These are phyloP conservation scores for Muscicapa comitata DNA, from an alignment of 2,797 vertebrate species.

Conservation along the genomic window DNA sequence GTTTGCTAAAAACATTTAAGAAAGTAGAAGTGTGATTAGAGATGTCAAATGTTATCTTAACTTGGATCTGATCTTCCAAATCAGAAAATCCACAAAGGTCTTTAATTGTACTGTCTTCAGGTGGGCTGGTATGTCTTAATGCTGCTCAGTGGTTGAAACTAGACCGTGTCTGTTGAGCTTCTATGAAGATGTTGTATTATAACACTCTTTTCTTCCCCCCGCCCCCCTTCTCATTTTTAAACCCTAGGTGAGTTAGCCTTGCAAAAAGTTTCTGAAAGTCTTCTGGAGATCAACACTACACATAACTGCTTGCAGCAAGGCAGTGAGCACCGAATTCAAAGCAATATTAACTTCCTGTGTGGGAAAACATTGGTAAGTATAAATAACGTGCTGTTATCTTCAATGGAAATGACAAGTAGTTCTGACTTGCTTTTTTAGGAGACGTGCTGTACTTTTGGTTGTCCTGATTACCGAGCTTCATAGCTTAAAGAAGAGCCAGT, in stretches of 20 bases:
- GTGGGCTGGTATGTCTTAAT: not conserved
- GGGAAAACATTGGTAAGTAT: constrained; percentile 91
- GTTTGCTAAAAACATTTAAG: not conserved
- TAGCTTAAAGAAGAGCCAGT: not conserved
- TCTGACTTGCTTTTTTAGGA: not conserved
- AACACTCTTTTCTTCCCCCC: not conserved
- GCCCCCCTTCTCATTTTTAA: not conserved
- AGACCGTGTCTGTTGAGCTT: not conserved
- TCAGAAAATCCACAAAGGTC: not conserved
- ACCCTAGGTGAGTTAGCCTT: constrained; percentile 77
- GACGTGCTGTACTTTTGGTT: not conserved
- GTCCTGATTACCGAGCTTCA: not conserved
- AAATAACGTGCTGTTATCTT: not conserved
- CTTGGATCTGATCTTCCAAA: not conserved
- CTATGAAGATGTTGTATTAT: not conserved
- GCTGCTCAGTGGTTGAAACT: not conserved
- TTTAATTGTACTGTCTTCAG: not conserved
- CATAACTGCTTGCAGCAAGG: constrained; percentile 59
- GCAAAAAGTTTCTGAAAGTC: constrained; percentile 66
- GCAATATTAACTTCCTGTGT: constrained; percentile 90
- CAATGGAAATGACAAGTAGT: not conserved
- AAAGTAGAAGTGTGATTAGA: not conserved
- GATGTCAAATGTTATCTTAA: not conserved
- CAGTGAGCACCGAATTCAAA: constrained; percentile 74
- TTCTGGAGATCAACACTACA: constrained; percentile 82